A percentile compares a stretch with the other conserved stretches of the same genome.
Evolutionary conservation across 2,797 vertebrate species (phyloP).

Genomic region (Ctenopoma multispine): DNA sequence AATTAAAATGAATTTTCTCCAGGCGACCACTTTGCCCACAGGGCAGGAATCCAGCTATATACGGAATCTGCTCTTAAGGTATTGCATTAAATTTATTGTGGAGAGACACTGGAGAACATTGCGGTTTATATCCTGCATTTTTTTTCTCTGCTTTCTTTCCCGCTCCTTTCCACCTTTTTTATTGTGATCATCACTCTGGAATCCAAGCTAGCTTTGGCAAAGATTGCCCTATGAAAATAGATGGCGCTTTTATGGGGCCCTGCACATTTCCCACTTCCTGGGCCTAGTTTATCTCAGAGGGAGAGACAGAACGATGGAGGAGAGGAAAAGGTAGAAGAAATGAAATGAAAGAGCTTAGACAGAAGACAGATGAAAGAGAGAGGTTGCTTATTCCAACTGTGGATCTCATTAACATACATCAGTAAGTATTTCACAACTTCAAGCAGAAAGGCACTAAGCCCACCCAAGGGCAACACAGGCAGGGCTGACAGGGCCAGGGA

Average conservation of each 20-base stretch:
- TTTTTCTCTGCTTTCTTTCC: conserved; percentile 57
- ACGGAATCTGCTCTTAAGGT: conserved; percentile 81
- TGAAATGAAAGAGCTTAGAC: conserved; percentile 58
- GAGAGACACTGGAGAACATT: conserved; percentile 81
- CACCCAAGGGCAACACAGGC: conserved; percentile 84
- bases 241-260: conserved; percentile 78
- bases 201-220: conserved; percentile 81
- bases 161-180: conserved; percentile 76
- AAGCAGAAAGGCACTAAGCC: conserved; percentile 84
- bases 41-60: conserved; percentile 80
- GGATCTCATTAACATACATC: conserved; percentile 87
- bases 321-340: conserved; percentile 30
- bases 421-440: conserved; percentile 84
- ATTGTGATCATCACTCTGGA: conserved; percentile 84
- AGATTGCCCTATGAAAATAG: conserved; percentile 81
- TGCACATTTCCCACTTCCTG: conserved; percentile 80
- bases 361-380: conserved; percentile 53
- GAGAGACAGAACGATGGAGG: conserved; percentile 34
- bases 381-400: conserved; percentile 78
- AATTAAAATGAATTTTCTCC: conserved; percentile 88
- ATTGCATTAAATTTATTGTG: conserved; percentile 83
- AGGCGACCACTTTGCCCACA: conserved; percentile 83
- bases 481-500: conserved; percentile 81
- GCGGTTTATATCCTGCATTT: conserved; percentile 77
- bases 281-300: conserved; percentile 71